A percentile compares a stretch with the other conserved stretches of the same genome.
Evolutionary conservation across 2,797 vertebrate species (phyloP).

Genomic region (Melanotaenia parkinsoni): DNA sequence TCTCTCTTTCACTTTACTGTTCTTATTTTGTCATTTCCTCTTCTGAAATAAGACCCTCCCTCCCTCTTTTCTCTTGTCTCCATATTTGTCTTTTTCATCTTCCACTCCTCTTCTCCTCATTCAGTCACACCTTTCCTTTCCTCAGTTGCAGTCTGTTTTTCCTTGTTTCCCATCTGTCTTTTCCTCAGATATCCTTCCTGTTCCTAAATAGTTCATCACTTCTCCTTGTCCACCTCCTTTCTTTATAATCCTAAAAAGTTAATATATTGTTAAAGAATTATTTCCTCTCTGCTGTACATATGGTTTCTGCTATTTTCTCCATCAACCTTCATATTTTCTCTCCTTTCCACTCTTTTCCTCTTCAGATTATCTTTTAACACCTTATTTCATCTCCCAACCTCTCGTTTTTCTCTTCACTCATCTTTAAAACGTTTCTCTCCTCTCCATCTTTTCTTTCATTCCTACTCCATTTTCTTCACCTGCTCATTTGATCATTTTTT

Average conservation of each 20-base stretch:
- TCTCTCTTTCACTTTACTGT: neutral
- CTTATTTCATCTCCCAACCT: neutral
- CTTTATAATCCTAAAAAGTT: no score
- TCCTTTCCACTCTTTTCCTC: neutral
- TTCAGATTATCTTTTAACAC: neutral
- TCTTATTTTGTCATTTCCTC: neutral
- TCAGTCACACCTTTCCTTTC: neutral
- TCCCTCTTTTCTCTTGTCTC: no score
- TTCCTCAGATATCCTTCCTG: neutral
- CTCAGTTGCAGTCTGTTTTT: neutral
- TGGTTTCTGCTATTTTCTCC: neutral
- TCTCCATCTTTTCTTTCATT: constrained; percentile 7
- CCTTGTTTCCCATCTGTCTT: neutral
- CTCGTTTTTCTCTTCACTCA: neutral
- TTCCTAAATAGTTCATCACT: neutral
- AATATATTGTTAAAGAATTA: neutral
- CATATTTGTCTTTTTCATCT: no score
- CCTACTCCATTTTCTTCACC: neutral
- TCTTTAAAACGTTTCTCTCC: neutral
- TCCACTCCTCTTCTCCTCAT: neutral
- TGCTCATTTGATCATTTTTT: constrained; percentile 19
- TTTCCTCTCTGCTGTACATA: no score
- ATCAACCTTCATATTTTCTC: neutral
- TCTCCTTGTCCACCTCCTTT: neutral
- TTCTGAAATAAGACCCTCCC: no score